A percentile compares a stretch with the other conserved stretches of the same genome.
Evolutionary conservation across 2,113 vertebrate species (phyloP).

Genomic region (Ornithorhynchus anatinus): DNA sequence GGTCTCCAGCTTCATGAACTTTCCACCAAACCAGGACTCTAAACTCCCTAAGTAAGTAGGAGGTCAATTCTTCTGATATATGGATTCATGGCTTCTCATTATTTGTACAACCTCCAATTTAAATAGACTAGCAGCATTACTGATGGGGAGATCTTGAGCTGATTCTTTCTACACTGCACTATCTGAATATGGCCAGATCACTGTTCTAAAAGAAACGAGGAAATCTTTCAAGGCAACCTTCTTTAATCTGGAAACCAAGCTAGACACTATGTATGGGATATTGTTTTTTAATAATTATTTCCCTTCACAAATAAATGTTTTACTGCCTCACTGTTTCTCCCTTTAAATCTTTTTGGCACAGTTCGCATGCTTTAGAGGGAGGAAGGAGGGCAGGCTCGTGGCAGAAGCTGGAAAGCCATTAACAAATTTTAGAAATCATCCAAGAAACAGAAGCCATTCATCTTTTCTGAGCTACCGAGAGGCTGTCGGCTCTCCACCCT

Average conservation of each 20-base stretch:
- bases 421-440: constrained; percentile 42
- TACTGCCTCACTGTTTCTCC: constrained; percentile 28
- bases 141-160: background rate
- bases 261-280: constrained; percentile 4
- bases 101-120: accelerated
- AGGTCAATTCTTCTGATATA: background rate
- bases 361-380: background rate
- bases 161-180: constrained; percentile 9
- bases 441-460: constrained; percentile 6
- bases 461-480: constrained; percentile 9
- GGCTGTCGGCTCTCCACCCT: background rate
- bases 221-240: constrained; percentile 17
- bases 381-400: constrained; percentile 15
- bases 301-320: constrained; percentile 47
- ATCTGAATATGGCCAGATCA: constrained; percentile 5
- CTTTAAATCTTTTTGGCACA: constrained; percentile 23
- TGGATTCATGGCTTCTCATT: too few relatives aligned
- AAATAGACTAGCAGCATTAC: background rate
- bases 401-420: constrained; percentile 38
- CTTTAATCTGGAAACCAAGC: background rate
- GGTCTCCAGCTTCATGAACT: too few relatives aligned
- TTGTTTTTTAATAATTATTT: constrained; percentile 30
- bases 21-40: accelerated
- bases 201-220: constrained; percentile 4
- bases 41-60: background rate